phyloP scores from a whole-genome alignment of 2,888 invertebrate genomes.

The Caenorhabditis macrosperma region DNA sequence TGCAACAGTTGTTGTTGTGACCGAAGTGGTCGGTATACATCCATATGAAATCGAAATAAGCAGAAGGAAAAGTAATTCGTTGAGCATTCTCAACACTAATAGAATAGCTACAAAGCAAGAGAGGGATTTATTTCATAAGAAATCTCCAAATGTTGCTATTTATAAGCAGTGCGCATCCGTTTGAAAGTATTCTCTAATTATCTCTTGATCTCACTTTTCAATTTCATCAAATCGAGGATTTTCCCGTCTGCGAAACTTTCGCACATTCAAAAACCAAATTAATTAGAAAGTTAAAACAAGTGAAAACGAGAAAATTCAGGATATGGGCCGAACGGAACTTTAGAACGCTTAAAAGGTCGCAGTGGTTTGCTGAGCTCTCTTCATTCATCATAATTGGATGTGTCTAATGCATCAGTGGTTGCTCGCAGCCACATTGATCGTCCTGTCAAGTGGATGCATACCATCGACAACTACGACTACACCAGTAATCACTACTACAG shows the following conservation, averaged over 20 bases:
- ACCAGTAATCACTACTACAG: not conserved
- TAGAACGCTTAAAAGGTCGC: not conserved
- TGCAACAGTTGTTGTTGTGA: conserved; percentile 11
- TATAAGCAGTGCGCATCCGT: too few species aligned
- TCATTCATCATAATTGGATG: not conserved
- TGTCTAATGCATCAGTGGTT: not conserved
- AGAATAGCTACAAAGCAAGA: too few species aligned
- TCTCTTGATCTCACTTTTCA: too few species aligned
- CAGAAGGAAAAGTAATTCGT: not conserved
- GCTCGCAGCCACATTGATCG: not conserved
- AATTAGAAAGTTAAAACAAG: not conserved
- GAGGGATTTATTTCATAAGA: too few species aligned
- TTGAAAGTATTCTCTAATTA: too few species aligned
- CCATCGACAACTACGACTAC: conserved; percentile 2
- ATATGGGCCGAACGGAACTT: not conserved
- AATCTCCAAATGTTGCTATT: too few species aligned
- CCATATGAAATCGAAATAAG: not conserved
- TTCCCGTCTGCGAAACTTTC: too few species aligned
- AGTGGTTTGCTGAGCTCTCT: not conserved
- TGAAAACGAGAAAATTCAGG: not conserved
- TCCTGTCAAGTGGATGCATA: conserved; percentile 11
- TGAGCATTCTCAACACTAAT: not conserved
- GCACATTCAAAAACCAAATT: not conserved
- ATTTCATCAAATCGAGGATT: too few species aligned
- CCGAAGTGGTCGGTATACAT: conserved; percentile 22